Evolutionary conservation across 1,140 invertebrate species (phyloP).

Genomic region (Triops longicaudatus): DNA sequence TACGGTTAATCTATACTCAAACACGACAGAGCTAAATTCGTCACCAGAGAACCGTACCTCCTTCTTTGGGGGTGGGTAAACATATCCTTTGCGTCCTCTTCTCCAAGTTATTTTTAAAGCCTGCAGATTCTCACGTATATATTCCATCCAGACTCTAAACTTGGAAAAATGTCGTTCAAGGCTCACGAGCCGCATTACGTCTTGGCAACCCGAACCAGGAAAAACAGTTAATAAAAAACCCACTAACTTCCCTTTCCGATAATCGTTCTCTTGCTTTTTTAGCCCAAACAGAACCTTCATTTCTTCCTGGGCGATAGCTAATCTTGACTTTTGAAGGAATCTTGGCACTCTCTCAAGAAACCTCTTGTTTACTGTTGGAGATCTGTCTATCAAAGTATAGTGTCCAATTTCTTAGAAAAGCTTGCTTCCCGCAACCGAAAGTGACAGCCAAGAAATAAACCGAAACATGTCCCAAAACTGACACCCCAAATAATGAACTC

Average conservation of each 20-base stretch:
- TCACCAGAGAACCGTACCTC: not conserved
- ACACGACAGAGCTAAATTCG: constrained; percentile 3
- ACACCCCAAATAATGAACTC: not conserved
- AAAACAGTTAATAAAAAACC: not conserved
- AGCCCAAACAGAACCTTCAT: not conserved
- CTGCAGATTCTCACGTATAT: constrained; percentile 7
- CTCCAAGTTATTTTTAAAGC: not conserved
- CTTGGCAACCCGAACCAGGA: not conserved
- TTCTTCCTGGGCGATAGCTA: not conserved
- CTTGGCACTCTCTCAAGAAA: not conserved
- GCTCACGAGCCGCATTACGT: not conserved
- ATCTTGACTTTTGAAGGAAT: not conserved
- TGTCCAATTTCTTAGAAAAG: not conserved
- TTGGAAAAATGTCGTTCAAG: not conserved
- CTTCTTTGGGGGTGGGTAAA: constrained; percentile 7
- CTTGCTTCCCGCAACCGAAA: not conserved
- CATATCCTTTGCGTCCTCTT: not conserved
- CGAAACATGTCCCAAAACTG: not conserved
- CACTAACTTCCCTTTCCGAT: not conserved
- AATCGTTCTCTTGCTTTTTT: not conserved
- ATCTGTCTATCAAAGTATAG: not conserved
- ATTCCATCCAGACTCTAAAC: not conserved
- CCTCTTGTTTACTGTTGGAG: not conserved
- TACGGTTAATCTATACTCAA: not conserved
- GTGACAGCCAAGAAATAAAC: not conserved